phyloP scores from a whole-genome alignment of 1,140 invertebrate species.

The Philaenus spumarius region DNA sequence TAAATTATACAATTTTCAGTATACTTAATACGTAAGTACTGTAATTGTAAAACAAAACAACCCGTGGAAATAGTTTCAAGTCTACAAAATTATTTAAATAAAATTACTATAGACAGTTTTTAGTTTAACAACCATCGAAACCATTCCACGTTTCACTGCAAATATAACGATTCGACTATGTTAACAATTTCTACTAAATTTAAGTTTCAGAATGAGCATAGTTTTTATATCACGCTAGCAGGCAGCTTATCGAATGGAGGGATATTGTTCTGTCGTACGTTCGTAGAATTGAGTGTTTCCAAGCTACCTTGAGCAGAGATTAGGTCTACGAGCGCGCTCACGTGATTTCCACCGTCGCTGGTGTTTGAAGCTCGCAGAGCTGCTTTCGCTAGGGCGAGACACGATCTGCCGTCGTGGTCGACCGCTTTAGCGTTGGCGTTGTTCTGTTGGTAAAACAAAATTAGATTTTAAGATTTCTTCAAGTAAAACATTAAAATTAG shows the following conservation, averaged over 20 bases:
- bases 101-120: too few species aligned
- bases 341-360: slow-evolving; percentile 37
- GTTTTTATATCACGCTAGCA: slow-evolving; percentile 55
- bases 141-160: too few species aligned
- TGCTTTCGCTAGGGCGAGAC: slow-evolving; percentile 68
- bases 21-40: too few species aligned
- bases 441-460: too few species aligned
- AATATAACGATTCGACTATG: too few species aligned
- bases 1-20: too few species aligned
- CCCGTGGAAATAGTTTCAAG: too few species aligned
- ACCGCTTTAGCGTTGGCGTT: slow-evolving; percentile 73
- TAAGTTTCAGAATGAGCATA: neutral
- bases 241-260: slow-evolving; percentile 61
- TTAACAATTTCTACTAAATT: neutral
- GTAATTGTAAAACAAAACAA: too few species aligned
- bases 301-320: slow-evolving; percentile 56
- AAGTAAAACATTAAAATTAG: too few species aligned
- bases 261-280: slow-evolving; percentile 41
- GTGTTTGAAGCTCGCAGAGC: slow-evolving; percentile 39
- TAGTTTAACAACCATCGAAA: too few species aligned
- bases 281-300: slow-evolving; percentile 44
- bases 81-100: too few species aligned
- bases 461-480: too few species aligned
- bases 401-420: slow-evolving; percentile 76
- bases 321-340: slow-evolving; percentile 48